A percentile compares a stretch with the other conserved stretches of the same genome.
Evolutionary conservation across 2,113 vertebrate genomes (phyloP).

Genomic region (Mesocricetus auratus): DNA sequence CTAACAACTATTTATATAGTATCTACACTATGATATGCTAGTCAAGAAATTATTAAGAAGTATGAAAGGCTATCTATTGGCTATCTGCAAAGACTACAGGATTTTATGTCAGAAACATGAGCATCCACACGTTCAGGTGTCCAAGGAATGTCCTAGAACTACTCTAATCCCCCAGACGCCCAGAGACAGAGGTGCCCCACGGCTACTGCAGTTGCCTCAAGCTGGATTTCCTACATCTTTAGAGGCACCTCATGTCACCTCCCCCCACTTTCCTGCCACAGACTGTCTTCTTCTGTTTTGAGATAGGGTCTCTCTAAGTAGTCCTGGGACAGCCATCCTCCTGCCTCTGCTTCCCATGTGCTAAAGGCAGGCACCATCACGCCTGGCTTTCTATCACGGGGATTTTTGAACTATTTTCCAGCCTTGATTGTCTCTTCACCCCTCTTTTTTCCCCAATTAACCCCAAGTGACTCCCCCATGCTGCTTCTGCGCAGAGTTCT

Average conservation of each 20-base stretch:
- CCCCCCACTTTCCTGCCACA: not conserved
- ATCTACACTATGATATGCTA: not conserved
- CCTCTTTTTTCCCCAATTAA: conserved; percentile 3
- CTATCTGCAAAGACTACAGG: not conserved
- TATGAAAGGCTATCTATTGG: not conserved
- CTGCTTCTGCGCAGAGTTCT: not conserved
- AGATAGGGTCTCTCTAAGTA: not conserved
- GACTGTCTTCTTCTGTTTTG: not conserved
- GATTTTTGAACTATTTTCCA: conserved; percentile 19
- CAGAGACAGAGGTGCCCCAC: not conserved
- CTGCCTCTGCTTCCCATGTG: not conserved
- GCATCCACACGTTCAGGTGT: not conserved
- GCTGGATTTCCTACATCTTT: not conserved
- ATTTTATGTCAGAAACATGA: not conserved
- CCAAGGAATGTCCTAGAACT: not conserved
- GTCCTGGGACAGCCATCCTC: not conserved
- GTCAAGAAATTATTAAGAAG: not conserved
- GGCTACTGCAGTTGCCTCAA: not conserved
- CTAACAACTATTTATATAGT: not conserved
- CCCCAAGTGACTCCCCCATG: not conserved
- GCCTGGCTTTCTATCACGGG: not conserved
- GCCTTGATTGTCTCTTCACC: not conserved
- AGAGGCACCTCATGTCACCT: not conserved
- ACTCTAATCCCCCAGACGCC: not conserved
- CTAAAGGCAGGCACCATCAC: not conserved